Percentiles rank a stretch among this genome's conserved stretches.
Evolutionary conservation across 1,140 invertebrate genomes (phyloP).

Genomic region (Procambarus virginalis): DNA sequence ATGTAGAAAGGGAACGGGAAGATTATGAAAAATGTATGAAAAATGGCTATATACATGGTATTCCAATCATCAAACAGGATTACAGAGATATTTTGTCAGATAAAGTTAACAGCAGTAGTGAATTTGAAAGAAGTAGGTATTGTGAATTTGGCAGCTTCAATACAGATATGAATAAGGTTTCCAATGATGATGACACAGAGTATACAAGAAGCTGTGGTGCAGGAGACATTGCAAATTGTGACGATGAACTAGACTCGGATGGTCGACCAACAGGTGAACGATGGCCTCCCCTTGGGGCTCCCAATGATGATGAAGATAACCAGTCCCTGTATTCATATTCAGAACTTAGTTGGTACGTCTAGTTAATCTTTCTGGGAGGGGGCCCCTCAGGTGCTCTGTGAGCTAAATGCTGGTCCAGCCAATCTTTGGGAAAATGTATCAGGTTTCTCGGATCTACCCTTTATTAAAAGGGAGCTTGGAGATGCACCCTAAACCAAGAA

Average conservation of each 20-base stretch:
- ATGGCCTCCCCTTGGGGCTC: slow-evolving; percentile 69
- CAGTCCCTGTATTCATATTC: slow-evolving; percentile 57
- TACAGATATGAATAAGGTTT: not conserved
- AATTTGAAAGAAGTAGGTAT: not conserved
- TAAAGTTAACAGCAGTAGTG: not conserved
- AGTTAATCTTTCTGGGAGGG: too few species aligned
- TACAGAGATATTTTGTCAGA: not conserved
- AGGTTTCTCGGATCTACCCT: too few species aligned
- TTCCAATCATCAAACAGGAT: not conserved
- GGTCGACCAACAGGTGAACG: slow-evolving; percentile 38
- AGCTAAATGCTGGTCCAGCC: too few species aligned
- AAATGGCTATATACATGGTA: not conserved
- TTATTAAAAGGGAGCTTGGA: too few species aligned
- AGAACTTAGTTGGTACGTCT: slow-evolving; percentile 57
- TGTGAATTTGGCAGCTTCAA: not conserved
- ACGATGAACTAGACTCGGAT: slow-evolving; percentile 25
- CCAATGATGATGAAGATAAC: slow-evolving; percentile 67
- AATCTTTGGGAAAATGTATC: too few species aligned
- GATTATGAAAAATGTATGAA: not conserved
- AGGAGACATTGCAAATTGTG: not conserved
- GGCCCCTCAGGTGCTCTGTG: too few species aligned
- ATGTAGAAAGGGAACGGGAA: not conserved
- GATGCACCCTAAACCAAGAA: too few species aligned
- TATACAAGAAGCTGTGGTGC: not conserved
- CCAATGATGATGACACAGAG: not conserved